Evolutionary conservation across 1,140 invertebrate genomes (phyloP), one percentile per base, ranked within the genome.

Genomic region (Phocides pigmalion): DNA sequence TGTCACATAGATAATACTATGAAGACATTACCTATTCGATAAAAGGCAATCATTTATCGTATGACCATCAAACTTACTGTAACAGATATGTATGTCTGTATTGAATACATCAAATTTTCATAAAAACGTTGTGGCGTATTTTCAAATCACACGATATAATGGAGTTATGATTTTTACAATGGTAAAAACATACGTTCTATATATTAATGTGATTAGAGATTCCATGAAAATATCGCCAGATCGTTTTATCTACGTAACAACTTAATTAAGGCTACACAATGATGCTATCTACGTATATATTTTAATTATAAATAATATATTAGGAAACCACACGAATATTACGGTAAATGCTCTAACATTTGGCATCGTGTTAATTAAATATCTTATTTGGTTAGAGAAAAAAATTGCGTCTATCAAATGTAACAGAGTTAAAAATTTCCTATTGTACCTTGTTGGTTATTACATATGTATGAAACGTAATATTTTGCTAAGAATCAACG

Each of bases 281-380:
- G 17, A 20, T 39, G 39, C 35, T 46, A 58, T 50, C 61, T 63
- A 70, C 39, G 62, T 47, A 56, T 56, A 53, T 53, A 46, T 53
- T 64, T 62, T 41, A 56, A 68, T 62, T 70, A 73, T 66, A 71
- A 71, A 76, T 74, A 72, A 77, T 56, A 74, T 61, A 69, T 51
- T 64, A 72, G 61, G n/a, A 61, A 68, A 69, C 68, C 56, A 64
- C 39, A 44, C 35, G 54, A 66, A 75, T 39, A 59, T 46, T 62
- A 62, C 50, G 76, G 64, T 85, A 87, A 86, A 87, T 87, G 84
- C 80, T 66, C 64, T 74, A 74, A 76, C 76, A 82, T 85, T 87
- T 87, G 82, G 80, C 76, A 79, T 83, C 46, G 64, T 72, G 25
- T 62, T 37, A 56, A 46, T 67, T 17, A 51, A 35, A 51, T 16